Percentiles rank a stretch among this genome's conserved stretches.
Conservation (phyloP, 2,797 vertebrate genomes). For the Vireo griseus region DNA sequence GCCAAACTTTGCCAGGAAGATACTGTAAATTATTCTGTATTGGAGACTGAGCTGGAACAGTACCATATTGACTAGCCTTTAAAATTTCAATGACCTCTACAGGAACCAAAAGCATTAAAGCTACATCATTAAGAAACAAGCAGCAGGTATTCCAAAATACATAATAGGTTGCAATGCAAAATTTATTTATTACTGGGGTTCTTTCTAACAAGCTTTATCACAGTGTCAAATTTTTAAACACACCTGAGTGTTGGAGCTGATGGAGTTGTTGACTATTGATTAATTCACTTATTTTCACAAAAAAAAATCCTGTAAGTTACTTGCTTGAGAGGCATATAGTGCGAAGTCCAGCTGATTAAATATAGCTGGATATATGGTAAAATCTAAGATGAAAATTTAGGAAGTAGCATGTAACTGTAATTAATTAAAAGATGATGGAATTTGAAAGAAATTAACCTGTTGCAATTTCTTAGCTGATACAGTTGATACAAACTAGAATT, state of each 20-base stretch:
- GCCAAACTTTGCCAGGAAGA: not conserved
- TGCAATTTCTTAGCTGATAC: not conserved
- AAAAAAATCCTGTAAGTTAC: not conserved
- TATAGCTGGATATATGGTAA: not conserved
- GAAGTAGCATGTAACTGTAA: not conserved
- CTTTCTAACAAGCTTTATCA: not conserved
- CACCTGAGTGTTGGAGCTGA: rapidly evolving
- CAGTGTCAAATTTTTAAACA: not conserved
- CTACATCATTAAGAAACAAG: not conserved
- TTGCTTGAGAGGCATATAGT: not conserved
- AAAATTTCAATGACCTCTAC: not conserved
- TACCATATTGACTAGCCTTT: not conserved
- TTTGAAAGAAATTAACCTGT: not conserved
- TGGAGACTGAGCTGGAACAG: not conserved
- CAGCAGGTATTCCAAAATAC: not conserved
- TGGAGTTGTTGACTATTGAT: not conserved
- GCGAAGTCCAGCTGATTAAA: not conserved
- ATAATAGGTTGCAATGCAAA: not conserved
- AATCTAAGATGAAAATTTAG: not conserved
- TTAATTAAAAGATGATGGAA: not conserved
- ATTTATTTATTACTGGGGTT: not conserved
- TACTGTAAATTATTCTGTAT: not conserved
- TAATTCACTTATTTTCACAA: not conserved
- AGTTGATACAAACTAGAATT: not conserved
- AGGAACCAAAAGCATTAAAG: not conserved